Conservation (phyloP, 2,113 vertebrate genomes). For the Hepsetus odoe region DNA sequence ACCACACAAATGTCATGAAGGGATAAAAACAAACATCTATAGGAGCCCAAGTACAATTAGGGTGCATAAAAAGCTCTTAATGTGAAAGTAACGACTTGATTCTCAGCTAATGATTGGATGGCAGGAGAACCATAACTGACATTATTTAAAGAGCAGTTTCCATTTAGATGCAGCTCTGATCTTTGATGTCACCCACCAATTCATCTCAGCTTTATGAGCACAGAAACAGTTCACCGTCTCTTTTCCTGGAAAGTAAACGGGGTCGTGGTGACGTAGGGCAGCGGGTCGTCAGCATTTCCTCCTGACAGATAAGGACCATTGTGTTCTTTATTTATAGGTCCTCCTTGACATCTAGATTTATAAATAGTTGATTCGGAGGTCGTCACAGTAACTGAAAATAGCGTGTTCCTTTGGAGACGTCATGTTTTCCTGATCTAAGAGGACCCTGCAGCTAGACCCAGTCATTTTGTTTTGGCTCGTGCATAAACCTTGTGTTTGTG, state of each 20-base stretch:
- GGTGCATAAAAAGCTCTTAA: no score
- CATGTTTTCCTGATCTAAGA: background rate
- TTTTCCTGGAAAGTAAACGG: background rate
- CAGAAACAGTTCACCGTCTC: no score
- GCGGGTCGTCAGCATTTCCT: conserved; percentile 32
- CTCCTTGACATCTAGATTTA: conserved; percentile 13
- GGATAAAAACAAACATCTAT: no score
- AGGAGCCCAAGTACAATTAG: no score
- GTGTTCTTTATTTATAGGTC: conserved; percentile 24
- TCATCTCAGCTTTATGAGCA: no score
- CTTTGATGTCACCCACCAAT: no score
- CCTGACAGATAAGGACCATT: conserved; percentile 33
- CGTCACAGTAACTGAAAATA: conserved; percentile 34
- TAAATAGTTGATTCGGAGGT: conserved; percentile 30
- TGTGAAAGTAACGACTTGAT: no score
- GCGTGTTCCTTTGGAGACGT: background rate
- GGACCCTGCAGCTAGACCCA: conserved; percentile 8
- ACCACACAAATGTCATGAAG: no score
- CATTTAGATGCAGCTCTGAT: no score
- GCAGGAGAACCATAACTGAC: no score
- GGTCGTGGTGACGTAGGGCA: background rate
- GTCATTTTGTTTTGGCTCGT: conserved; percentile 13
- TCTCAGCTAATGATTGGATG: no score
- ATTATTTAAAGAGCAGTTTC: no score
- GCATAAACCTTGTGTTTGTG: background rate